Conservation (phyloP, 2,888 invertebrate species). For the Neocrepidodera transversa region DNA sequence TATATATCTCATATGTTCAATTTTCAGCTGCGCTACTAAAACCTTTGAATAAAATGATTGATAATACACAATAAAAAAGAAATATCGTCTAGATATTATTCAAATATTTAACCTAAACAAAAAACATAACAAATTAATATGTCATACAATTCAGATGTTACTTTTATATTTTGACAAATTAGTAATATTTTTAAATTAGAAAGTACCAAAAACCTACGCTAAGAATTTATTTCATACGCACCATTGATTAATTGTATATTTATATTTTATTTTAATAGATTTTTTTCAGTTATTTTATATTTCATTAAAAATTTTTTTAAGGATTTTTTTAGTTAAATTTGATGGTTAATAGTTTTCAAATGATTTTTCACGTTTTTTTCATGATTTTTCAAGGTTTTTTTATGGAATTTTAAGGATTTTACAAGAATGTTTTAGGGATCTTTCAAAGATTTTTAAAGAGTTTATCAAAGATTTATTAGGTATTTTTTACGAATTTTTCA, state of each 20-base stretch:
- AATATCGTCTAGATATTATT: conserved; percentile 2
- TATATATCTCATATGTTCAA: no score
- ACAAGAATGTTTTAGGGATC: no score
- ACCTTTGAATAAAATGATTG: neutral
- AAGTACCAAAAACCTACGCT: conserved; percentile 5
- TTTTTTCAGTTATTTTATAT: neutral
- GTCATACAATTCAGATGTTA: conserved; percentile 1
- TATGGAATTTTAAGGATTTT: no score
- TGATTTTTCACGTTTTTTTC: no score
- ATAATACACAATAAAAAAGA: conserved; percentile 4
- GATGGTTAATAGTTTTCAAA: no score
- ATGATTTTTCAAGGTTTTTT: no score
- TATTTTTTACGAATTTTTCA: no score
- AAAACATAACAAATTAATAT: conserved; percentile 3
- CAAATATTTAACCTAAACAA: neutral
- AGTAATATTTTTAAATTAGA: conserved; percentile 7
- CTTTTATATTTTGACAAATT: conserved; percentile 7
- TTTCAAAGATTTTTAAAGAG: no score
- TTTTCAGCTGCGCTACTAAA: no score
- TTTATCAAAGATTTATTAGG: no score
- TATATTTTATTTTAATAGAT: neutral
- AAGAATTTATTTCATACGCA: neutral
- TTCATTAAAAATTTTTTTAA: neutral
- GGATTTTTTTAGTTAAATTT: no score
- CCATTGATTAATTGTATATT: neutral